Evolutionary conservation across 2,888 invertebrate genomes (phyloP).

Genomic region (Drosophila nigricruria): DNA sequence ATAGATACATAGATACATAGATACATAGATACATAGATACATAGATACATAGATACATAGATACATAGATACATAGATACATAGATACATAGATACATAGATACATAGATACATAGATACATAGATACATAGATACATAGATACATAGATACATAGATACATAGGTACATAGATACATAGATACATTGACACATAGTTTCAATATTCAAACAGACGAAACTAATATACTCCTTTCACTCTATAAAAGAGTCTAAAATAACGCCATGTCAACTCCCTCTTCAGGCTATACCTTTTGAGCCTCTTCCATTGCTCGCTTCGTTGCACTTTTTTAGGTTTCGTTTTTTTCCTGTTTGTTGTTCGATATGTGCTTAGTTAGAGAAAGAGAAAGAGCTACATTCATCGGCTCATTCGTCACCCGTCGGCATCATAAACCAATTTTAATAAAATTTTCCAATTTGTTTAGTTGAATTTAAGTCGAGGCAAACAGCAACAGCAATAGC

Average conservation of each 20-base stretch:
- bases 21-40: background rate
- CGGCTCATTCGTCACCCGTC: constrained; percentile 37
- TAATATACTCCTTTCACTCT: background rate
- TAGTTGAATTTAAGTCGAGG: constrained; percentile 65
- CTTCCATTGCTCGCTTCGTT: constrained; percentile 34
- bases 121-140: constrained; percentile 1
- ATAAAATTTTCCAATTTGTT: constrained; percentile 78
- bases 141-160: background rate
- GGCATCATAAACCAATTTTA: constrained; percentile 79
- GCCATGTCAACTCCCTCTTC: background rate
- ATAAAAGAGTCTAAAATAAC: background rate
- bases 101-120: background rate
- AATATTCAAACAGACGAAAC: background rate
- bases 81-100: background rate
- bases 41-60: background rate
- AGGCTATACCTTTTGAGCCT: background rate
- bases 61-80: background rate
- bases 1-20: background rate
- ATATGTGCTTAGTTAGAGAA: background rate
- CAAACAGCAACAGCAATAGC: background rate
- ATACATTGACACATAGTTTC: background rate
- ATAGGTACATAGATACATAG: background rate
- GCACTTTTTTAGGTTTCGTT: constrained; percentile 39
- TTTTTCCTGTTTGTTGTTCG: constrained; percentile 26
- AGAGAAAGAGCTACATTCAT: constrained; percentile 16